phyloP scores from a whole-genome alignment of 1,140 invertebrate genomes.

The Lucilia sericata region DNA sequence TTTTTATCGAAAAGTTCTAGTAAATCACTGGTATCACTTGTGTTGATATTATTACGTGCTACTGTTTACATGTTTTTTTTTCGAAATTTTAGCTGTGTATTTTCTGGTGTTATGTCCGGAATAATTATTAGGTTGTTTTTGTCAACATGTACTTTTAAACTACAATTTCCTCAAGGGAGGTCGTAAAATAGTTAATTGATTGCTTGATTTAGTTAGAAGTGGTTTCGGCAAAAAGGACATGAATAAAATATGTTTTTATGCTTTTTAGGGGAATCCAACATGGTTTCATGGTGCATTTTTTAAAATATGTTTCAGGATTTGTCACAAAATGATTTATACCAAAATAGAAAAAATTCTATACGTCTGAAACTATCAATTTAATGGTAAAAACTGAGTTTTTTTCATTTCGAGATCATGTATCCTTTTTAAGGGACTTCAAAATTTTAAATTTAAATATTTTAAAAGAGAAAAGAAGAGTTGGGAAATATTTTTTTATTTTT shows the following conservation, averaged over 20 bases:
- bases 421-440: no score
- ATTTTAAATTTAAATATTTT: no score
- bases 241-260: background rate
- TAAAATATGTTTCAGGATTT: no score
- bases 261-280: background rate
- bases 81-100: background rate
- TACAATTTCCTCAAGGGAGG: background rate
- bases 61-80: background rate
- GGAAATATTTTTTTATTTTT: no score
- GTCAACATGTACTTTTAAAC: background rate
- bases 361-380: no score
- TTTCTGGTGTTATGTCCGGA: slow-evolving; percentile 38
- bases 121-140: slow-evolving; percentile 15
- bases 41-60: slow-evolving; percentile 28
- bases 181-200: slow-evolving; percentile 39
- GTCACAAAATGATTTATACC: no score
- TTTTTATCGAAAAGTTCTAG: slow-evolving; percentile 22
- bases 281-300: no score
- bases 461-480: no score
- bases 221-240: background rate
- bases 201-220: slow-evolving; percentile 11
- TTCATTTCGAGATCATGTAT: no score
- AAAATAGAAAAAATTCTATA: no score
- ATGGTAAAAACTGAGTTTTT: no score
- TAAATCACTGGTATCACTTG: background rate